phyloP scores from a whole-genome alignment of 2,113 vertebrate species.

The Bungarus multicinctus region DNA sequence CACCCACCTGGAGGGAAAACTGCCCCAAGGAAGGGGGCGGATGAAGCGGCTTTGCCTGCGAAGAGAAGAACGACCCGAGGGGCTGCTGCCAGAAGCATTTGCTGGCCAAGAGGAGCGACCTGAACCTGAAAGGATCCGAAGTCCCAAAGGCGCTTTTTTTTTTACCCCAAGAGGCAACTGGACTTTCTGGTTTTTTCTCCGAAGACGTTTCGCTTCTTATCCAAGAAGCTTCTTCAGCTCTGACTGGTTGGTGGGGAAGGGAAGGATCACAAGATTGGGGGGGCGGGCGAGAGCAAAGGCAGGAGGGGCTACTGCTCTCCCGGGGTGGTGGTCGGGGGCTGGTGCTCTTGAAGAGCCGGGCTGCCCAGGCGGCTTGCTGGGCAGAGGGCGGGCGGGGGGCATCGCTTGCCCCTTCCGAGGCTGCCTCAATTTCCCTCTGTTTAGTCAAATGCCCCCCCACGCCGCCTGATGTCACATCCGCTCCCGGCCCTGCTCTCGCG shows the following conservation, averaged over 20 bases:
- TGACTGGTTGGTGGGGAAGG: too few species aligned
- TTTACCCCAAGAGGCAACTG: too few species aligned
- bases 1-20: background rate
- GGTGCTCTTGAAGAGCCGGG: background rate
- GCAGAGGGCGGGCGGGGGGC: fast-evolving
- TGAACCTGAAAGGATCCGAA: background rate
- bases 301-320: background rate
- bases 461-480: constrained; percentile 82
- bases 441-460: constrained; percentile 81
- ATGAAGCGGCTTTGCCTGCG: background rate
- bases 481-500: constrained; percentile 9
- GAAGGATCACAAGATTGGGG: background rate
- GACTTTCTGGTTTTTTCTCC: too few species aligned
- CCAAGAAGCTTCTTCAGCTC: too few species aligned
- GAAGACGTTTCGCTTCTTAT: too few species aligned
- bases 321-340: too few species aligned
- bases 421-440: constrained; percentile 32
- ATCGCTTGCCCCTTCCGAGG: background rate
- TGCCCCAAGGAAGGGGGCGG: background rate
- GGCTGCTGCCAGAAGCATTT: background rate
- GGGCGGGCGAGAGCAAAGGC: background rate
- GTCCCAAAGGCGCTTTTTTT: too few species aligned
- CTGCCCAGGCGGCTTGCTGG: background rate
- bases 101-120: background rate
- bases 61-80: background rate